phyloP scores from a whole-genome alignment of 1,140 invertebrate genomes.

The Drosophila asahinai region DNA sequence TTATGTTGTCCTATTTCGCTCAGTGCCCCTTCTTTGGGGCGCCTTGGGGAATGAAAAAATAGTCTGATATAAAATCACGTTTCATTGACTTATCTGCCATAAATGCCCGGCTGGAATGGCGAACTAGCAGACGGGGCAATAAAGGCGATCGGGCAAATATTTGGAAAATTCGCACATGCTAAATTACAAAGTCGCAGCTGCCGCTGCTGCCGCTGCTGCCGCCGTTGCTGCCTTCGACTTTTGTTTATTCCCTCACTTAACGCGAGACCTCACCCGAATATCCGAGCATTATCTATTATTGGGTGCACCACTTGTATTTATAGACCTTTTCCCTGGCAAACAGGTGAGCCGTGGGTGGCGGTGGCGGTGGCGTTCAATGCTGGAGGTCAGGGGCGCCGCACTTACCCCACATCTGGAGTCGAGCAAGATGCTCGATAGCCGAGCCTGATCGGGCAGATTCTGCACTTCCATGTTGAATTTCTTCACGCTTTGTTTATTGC shows the following conservation, averaged over 20 bases:
- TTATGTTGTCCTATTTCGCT: background rate
- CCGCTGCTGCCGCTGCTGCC: background rate
- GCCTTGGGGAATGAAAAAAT: background rate
- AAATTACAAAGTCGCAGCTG: slow-evolving; percentile 19
- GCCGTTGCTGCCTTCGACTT: slow-evolving; percentile 7
- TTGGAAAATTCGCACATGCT: slow-evolving; percentile 42
- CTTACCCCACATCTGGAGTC: slow-evolving; percentile 81
- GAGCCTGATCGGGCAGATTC: slow-evolving; percentile 67
- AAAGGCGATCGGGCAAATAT: slow-evolving; percentile 29
- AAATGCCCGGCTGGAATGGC: slow-evolving; percentile 21
- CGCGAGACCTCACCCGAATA: slow-evolving; percentile 22
- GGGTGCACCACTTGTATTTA: slow-evolving; percentile 56
- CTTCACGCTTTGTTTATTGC: slow-evolving; percentile 42
- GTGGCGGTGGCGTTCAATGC: background rate
- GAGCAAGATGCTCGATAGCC: slow-evolving; percentile 63
- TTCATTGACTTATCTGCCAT: slow-evolving; percentile 36
- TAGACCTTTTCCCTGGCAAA: slow-evolving; percentile 31
- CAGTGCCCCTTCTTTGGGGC: background rate
- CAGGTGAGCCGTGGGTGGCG: slow-evolving; percentile 7
- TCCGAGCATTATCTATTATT: slow-evolving; percentile 54
- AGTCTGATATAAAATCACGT: slow-evolving; percentile 39
- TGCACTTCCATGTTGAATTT: slow-evolving; percentile 68
- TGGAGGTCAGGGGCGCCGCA: slow-evolving; percentile 28
- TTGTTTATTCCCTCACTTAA: slow-evolving; percentile 53
- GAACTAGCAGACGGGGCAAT: slow-evolving; percentile 16